These are phyloP conservation scores for Ooceraea biroi DNA, from an alignment of 1,140 invertebrate genomes.

Conservation along the genomic window DNA sequence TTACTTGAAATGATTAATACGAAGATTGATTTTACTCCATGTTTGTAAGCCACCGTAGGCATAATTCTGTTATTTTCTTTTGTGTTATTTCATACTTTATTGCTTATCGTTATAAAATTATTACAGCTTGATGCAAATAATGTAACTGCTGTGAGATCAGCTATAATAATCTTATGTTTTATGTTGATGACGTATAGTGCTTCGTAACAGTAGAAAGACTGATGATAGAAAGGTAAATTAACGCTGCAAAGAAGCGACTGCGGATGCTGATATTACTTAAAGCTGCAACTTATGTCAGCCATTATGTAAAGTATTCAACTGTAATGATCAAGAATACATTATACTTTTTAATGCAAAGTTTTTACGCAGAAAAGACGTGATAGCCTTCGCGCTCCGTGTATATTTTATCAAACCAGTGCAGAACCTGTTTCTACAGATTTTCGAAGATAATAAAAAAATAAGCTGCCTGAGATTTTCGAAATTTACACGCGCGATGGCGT, in stretches of 20 bases:
- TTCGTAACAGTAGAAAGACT: not conserved
- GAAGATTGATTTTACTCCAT: not conserved
- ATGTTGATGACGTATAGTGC: not conserved
- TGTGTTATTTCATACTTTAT: not conserved
- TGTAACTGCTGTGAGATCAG: not conserved
- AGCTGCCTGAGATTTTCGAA: not conserved
- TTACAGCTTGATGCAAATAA: no score
- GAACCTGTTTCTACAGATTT: not conserved
- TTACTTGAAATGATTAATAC: not conserved
- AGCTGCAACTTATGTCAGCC: not conserved
- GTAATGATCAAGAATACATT: slow-evolving; percentile 5
- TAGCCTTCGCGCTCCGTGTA: not conserved
- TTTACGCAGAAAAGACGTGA: not conserved
- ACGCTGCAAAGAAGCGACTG: not conserved
- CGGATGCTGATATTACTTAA: not conserved
- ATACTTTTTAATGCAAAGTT: slow-evolving; percentile 21
- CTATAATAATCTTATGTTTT: not conserved
- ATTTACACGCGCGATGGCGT: not conserved
- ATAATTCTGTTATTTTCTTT: not conserved
- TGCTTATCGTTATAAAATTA: not conserved
- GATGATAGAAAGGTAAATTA: slow-evolving; percentile 1
- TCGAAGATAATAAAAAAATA: not conserved
- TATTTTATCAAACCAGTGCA: not conserved
- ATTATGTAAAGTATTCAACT: not conserved
- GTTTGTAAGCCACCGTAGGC: not conserved